Conservation (phyloP, 2,888 invertebrate genomes). For the Rhorus exstirpatorius region DNA sequence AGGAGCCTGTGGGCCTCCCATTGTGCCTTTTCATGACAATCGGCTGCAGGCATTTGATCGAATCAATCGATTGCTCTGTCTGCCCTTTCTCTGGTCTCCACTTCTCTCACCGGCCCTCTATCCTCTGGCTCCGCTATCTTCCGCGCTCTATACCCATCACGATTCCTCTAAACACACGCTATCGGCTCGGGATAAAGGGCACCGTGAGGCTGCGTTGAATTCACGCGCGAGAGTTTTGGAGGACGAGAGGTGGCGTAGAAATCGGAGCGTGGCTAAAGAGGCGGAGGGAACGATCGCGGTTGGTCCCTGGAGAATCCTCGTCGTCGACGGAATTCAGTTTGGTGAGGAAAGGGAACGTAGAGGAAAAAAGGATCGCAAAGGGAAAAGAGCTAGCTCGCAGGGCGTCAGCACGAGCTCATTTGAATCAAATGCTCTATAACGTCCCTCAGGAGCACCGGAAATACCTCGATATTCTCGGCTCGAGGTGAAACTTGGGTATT, state of each 20-base stretch:
- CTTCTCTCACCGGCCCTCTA: constrained; percentile 11
- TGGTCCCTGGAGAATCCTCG: constrained; percentile 77
- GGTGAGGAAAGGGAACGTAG: constrained; percentile 33
- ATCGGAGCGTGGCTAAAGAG: constrained; percentile 45
- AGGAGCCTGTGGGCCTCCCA: constrained; percentile 70
- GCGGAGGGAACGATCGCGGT: constrained; percentile 54
- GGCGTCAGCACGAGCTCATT: constrained; percentile 79
- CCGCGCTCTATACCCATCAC: constrained; percentile 46
- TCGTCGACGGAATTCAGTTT: constrained; percentile 49
- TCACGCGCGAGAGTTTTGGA: constrained; percentile 53
- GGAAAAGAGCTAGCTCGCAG: constrained; percentile 49
- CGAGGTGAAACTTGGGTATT: constrained; percentile 26
- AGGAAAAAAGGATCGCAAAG: constrained; percentile 37
- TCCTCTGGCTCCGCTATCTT: constrained; percentile 23
- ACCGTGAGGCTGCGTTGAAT: constrained; percentile 51
- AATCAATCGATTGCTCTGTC: constrained; percentile 82
- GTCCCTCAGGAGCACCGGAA: constrained; percentile 77
- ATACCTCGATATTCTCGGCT: constrained; percentile 67
- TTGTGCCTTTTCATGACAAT: constrained; percentile 84
- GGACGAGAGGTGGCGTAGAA: constrained; percentile 48
- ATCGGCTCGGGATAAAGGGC: constrained; percentile 70
- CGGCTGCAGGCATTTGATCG: constrained; percentile 82
- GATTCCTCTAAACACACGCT: constrained; percentile 78
- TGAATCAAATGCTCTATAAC: constrained; percentile 82
- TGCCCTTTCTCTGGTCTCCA: constrained; percentile 37